phyloP scores from a whole-genome alignment of 2,888 invertebrate genomes.

The Pelosia muscerda region DNA sequence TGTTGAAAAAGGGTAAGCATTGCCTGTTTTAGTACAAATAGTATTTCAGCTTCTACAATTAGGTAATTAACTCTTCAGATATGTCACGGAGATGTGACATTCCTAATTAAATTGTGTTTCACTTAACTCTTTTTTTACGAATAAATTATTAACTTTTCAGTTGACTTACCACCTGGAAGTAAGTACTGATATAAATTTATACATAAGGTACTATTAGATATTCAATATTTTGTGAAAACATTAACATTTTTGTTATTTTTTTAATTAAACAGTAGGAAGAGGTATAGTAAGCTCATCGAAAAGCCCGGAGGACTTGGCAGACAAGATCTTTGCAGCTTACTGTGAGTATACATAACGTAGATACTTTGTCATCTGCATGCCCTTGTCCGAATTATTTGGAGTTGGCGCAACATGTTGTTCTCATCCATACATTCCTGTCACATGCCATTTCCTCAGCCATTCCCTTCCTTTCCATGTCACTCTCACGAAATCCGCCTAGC shows the following conservation, averaged over 20 bases:
- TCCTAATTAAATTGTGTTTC: not conserved
- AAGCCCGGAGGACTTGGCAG: conserved; percentile 65
- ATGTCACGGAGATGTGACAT: not conserved
- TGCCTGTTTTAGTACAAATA: not conserved
- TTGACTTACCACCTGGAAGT: conserved; percentile 55
- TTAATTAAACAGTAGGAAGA: conserved; percentile 60
- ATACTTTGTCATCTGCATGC: too few relatives aligned
- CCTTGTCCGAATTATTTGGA: not conserved
- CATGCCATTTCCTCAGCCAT: too few relatives aligned
- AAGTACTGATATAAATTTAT: conserved; percentile 29
- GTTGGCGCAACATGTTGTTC: too few relatives aligned
- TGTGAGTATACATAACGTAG: conserved; percentile 63
- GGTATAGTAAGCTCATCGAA: conserved; percentile 68
- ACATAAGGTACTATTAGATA: not conserved
- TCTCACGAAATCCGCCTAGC: too few relatives aligned
- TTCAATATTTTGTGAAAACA: not conserved
- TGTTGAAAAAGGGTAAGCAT: conserved; percentile 63
- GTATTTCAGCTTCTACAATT: not conserved
- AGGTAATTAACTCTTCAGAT: not conserved
- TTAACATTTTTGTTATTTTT: not conserved
- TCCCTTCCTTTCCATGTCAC: too few relatives aligned
- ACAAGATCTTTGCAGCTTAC: conserved; percentile 65
- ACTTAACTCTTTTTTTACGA: not conserved
- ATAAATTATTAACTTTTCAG: conserved; percentile 50
- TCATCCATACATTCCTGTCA: too few relatives aligned